phyloP scores from a whole-genome alignment of 1,140 invertebrate genomes.

The Calosoma granatense region DNA sequence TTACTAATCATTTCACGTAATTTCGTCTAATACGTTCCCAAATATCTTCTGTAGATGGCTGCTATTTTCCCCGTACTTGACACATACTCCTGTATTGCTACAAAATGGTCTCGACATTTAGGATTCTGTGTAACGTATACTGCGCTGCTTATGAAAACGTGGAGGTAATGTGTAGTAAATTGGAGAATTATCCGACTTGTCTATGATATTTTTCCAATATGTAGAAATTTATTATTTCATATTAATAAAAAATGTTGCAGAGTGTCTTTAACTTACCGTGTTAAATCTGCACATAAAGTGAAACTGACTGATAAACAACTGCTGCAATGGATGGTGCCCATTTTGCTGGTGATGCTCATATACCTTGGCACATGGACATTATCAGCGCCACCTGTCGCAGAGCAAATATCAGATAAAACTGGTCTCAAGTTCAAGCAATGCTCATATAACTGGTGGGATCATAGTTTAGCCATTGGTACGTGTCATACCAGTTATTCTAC shows the following conservation, averaged over 20 bases:
- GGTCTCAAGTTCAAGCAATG: slow-evolving; percentile 80
- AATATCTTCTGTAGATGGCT: slow-evolving; percentile 58
- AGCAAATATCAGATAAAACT: slow-evolving; percentile 62
- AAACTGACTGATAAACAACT: slow-evolving; percentile 86
- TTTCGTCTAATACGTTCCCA: slow-evolving; percentile 1
- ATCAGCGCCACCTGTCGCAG: slow-evolving; percentile 64
- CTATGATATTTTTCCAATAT: not conserved
- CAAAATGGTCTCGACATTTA: slow-evolving; percentile 83
- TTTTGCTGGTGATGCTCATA: slow-evolving; percentile 76
- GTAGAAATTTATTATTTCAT: slow-evolving; percentile 1
- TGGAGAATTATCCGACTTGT: not conserved
- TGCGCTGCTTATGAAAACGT: slow-evolving; percentile 84
- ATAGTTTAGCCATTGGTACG: slow-evolving; percentile 73
- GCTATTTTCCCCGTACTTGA: slow-evolving; percentile 79
- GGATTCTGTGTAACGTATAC: slow-evolving; percentile 88
- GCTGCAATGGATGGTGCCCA: slow-evolving; percentile 84
- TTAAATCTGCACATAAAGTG: slow-evolving; percentile 85
- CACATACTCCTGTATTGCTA: slow-evolving; percentile 70
- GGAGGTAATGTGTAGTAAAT: slow-evolving; percentile 59
- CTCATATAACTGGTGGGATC: slow-evolving; percentile 88
- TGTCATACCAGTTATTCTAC: too few species aligned
- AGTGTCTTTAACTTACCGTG: slow-evolving; percentile 87
- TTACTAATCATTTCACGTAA: slow-evolving; percentile 11
- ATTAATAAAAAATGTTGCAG: slow-evolving; percentile 38
- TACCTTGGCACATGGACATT: slow-evolving; percentile 84